Conservation (phyloP, 2,113 vertebrate species). For the Loxodonta africana region DNA sequence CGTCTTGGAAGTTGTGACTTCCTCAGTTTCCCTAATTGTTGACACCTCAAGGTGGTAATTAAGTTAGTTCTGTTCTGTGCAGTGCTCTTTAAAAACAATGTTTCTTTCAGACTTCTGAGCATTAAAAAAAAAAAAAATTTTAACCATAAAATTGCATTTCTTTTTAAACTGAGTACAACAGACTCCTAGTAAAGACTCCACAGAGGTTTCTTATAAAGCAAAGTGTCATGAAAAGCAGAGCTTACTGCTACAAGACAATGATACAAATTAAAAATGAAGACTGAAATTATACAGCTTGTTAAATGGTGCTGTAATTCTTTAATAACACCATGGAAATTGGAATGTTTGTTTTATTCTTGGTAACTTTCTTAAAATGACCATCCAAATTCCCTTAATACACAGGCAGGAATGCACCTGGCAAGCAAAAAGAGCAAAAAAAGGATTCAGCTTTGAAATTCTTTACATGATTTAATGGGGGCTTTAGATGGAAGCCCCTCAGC, state of each 20-base stretch:
- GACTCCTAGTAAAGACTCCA: constrained; percentile 47
- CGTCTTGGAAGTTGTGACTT: constrained; percentile 62
- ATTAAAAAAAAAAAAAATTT: constrained; percentile 27
- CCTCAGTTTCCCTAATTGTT: constrained; percentile 76
- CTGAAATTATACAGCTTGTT: not conserved
- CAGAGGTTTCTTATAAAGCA: constrained; percentile 45
- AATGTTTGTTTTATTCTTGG: constrained; percentile 47
- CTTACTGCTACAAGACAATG: constrained; percentile 23
- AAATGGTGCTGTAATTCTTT: not conserved
- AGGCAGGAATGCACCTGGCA: constrained; percentile 58
- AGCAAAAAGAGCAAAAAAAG: not conserved
- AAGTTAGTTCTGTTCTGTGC: constrained; percentile 22
- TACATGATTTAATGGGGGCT: constrained; percentile 29
- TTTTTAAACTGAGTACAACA: not conserved
- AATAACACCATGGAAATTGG: not conserved
- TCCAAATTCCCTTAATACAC: constrained; percentile 36
- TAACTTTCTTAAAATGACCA: constrained; percentile 43
- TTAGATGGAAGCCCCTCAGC: not conserved
- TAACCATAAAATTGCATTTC: constrained; percentile 63
- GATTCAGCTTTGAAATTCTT: constrained; percentile 47
- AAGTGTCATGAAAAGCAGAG: not conserved
- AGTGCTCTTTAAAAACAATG: constrained; percentile 12
- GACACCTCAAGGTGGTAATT: constrained; percentile 73
- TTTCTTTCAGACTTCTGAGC: constrained; percentile 62
- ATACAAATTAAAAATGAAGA: constrained; percentile 65